Evolutionary conservation across 2,113 vertebrate species (phyloP), one percentile per base, ranked within the genome.

Genomic region (Eleginops maclovinus): DNA sequence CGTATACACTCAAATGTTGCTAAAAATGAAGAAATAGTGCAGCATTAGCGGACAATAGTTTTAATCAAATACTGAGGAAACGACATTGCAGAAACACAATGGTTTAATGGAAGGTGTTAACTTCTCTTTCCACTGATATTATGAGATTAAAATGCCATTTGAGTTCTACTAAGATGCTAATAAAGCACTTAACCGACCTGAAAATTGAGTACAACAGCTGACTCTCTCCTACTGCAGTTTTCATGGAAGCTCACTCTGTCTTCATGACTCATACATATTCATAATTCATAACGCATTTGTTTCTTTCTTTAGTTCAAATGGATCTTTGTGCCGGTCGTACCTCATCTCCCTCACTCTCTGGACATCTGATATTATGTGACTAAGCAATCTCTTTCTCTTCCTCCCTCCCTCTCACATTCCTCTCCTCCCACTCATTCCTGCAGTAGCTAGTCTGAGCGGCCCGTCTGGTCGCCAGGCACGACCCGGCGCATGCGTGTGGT

Each of bases 351-450:
- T 47, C 67, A 19, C 14, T 15, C 28, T 58, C 14, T 62, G 59
- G 13, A 44, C n/a, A 44, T 59, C 28, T 12, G 9, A 58, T 5
- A 15, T 50, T 58, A 63, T 44, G 41, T 74, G 70, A 78, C 70
- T 16, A 13, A 78, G 50, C 59, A 64, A 9, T 74, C 50, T 69
- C 44, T 21, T 12, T 74, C 43, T 68, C 54, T 24, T 46, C 50
- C 58, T 53, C 1, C 65, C 31, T n/a, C 56, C 49, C 66, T n/a
- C 46, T 43, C 56, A 12, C 80, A 83, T 80, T 83, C 77, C 63
- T 75, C 16, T 80, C 77, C 74, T 79, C 70, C 86, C 68, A 79
- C 77, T 71, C 19, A 51, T 53, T 81, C 16, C 50, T 73, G 55
- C 62, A 53, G 65, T 36, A 54, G 74, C 65, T 4, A 13, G 59